A percentile compares a stretch with the other conserved stretches of the same genome.
Evolutionary conservation across 30 jellyfish, hydroid and myxozoan genomes (phyloP).

Genomic region (Aurelia aurita): DNA sequence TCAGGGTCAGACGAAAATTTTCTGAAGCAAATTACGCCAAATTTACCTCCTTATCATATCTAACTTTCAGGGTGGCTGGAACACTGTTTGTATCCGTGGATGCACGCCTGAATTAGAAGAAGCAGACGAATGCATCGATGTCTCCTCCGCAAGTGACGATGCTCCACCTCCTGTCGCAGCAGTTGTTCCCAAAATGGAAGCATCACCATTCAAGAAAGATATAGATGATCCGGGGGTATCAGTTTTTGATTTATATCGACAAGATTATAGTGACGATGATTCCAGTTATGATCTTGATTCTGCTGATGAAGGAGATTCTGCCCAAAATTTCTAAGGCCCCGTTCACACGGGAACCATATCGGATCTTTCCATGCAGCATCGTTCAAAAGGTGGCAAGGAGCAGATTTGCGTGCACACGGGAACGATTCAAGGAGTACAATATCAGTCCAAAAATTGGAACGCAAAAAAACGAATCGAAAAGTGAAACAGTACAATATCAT

Average conservation of each 20-base stretch:
- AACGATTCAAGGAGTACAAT: too few species aligned
- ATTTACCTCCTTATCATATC: neutral
- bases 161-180: neutral
- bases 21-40: too few species aligned
- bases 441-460: too few species aligned
- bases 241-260: slow-evolving; percentile 15
- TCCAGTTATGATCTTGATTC: neutral
- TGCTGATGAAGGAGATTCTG: slow-evolving; percentile 13
- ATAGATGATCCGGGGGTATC: slow-evolving; percentile 2
- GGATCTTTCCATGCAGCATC: too few species aligned
- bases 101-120: slow-evolving; percentile 54
- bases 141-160: neutral
- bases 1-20: too few species aligned
- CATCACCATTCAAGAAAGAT: slow-evolving; percentile 12
- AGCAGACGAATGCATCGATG: slow-evolving; percentile 64
- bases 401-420: too few species aligned
- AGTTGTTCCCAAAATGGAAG: neutral
- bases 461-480: too few species aligned
- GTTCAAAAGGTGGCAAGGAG: too few species aligned
- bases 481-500: too few species aligned
- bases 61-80: slow-evolving; percentile 77
- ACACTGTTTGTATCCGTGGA: slow-evolving; percentile 76
- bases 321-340: too few species aligned
- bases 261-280: neutral
- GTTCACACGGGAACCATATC: too few species aligned